These are phyloP conservation scores for Torymus aiolomorphi DNA, from an alignment of 2,888 invertebrate species.

Conservation along the genomic window DNA sequence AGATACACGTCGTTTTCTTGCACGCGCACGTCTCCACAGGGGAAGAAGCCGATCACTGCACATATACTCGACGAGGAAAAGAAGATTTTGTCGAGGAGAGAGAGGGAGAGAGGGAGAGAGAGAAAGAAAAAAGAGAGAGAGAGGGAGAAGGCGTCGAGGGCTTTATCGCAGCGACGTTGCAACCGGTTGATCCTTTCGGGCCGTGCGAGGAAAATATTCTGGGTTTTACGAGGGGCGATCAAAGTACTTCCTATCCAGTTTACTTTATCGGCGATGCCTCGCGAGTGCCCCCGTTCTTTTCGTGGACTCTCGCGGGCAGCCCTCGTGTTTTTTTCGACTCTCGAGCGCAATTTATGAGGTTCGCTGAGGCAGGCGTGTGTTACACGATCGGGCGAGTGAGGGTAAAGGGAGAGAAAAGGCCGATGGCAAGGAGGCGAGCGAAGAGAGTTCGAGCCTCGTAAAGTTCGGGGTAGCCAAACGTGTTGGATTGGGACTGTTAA, in stretches of 20 bases:
- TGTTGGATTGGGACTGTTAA: too few relatives aligned
- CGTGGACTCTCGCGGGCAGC: constrained; percentile 6
- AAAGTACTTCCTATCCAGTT: constrained; percentile 46
- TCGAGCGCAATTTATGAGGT: constrained; percentile 41
- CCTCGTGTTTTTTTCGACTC: constrained; percentile 30
- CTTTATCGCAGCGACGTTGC: constrained; percentile 43
- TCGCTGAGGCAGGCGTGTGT: background rate
- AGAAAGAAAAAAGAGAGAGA: background rate
- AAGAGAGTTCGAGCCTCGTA: constrained; percentile 44
- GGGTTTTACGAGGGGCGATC: constrained; percentile 50
- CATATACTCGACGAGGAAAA: too few relatives aligned
- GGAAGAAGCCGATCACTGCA: background rate
- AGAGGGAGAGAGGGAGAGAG: background rate
- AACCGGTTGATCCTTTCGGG: constrained; percentile 53
- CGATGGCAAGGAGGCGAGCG: background rate
- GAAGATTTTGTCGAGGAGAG: background rate
- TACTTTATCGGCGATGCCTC: constrained; percentile 32
- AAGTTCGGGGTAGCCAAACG: constrained; percentile 8
- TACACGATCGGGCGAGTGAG: background rate
- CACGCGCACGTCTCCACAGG: background rate
- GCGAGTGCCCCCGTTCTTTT: constrained; percentile 27
- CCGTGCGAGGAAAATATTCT: constrained; percentile 43
- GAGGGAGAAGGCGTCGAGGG: background rate
- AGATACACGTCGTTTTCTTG: background rate
- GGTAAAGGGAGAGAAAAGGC: background rate